Base-by-base conservation (phyloP, 2,113 vertebrate genomes). In the Poicephalus meyeri region DNA sequence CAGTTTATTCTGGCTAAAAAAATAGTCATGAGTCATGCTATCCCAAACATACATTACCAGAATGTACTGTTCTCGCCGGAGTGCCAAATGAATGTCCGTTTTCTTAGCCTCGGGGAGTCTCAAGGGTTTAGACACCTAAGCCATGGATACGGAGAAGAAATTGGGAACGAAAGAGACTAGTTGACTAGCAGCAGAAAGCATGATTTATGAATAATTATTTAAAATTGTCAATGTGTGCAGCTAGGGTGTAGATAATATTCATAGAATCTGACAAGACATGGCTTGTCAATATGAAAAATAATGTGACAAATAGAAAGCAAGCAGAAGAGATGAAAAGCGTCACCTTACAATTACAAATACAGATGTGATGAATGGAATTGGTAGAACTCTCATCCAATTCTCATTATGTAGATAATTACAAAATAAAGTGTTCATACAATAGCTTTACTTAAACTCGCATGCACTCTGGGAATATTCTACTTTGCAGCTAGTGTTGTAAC, bases 281-380 rank as follows among this genome's bases (percentile, higher is more conserved):
- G 23, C 72, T 92, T 80, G 83, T 92, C 86, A 92, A 55, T 88
- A 26, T 86, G 91, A 95, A 92, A 94, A 96, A 91, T 70, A 86
- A 53, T 37, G 42, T 81, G 80, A 47, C 42, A 94, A 91, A 81
- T 18, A 66, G 63, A 56, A 93, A 83, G 28, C 16, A 92, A 84
- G 42, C 50, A 83, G 50, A 91, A 60, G 76, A 90, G 50, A 88
- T 80, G 33, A 55, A 53, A 80, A 80, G 23, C 84, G 91, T 86
- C 80, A 92, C 80, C 49, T 93, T 83, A 26, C 80, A 86, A 50
- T 91, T 86, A 60, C 1, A 1, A 74, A 86, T 71, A 29, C 39
- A 77, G 37, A 35, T 29, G 37, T 84, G 83, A 80, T 72, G 20
- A 82, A 79, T 72, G 35, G 69, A 81, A 82, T 56, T 71, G 46